phyloP scores from a whole-genome alignment of 2,797 vertebrate genomes.

The Kryptopterus vitreolus region DNA sequence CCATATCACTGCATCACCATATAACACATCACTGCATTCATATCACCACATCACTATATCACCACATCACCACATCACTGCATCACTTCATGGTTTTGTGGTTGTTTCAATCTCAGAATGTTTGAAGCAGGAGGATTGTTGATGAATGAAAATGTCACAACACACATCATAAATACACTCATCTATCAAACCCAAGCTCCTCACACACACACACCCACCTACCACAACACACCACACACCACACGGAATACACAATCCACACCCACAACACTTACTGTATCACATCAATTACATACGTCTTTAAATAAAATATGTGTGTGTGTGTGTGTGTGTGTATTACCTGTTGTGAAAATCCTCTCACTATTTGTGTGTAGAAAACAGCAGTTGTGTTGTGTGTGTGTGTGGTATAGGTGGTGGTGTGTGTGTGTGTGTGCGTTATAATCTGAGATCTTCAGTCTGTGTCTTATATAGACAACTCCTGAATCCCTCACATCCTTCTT shows the following conservation, averaged over 20 bases:
- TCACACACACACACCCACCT: neutral
- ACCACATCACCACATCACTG: too few species aligned
- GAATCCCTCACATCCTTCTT: constrained; percentile 63
- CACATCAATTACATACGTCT: neutral
- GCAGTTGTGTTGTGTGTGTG: neutral
- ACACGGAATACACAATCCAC: neutral
- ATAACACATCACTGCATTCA: too few species aligned
- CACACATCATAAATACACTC: neutral
- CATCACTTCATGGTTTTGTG: too few species aligned
- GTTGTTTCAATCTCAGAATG: too few species aligned
- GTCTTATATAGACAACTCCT: constrained; percentile 65
- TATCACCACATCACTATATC: too few species aligned
- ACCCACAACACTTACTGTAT: neutral
- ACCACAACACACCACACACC: neutral
- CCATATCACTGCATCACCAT: too few species aligned
- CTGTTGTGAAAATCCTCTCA: neutral
- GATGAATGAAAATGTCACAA: too few species aligned
- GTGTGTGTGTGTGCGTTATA: neutral
- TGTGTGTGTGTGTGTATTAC: constrained; percentile 11
- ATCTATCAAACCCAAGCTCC: neutral
- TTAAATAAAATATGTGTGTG: neutral
- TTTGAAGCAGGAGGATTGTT: too few species aligned
- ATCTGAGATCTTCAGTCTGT: neutral
- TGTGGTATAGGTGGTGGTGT: constrained; percentile 6
- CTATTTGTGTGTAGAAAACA: neutral